Evolutionary conservation across 2,797 vertebrate genomes (phyloP).

Genomic region (Carduelis carduelis): DNA sequence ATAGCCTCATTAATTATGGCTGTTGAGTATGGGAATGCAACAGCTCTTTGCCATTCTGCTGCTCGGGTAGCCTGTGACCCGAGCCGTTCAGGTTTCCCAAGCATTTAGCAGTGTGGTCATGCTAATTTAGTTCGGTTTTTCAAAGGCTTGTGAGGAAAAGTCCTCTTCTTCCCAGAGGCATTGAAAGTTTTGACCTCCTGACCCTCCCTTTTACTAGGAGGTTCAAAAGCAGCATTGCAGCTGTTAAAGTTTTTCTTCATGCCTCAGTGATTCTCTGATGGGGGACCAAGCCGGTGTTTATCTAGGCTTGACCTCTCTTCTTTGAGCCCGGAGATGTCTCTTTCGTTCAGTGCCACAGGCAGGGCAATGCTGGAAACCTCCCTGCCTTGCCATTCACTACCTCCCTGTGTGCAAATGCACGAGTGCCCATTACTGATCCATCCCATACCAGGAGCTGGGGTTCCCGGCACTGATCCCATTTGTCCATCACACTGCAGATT

Average conservation of each 20-base stretch:
- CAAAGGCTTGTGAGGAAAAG: slow-evolving; percentile 50
- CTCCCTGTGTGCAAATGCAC: background rate
- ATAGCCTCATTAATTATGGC: background rate
- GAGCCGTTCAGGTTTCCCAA: slow-evolving; percentile 9
- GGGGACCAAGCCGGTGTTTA: slow-evolving; percentile 40
- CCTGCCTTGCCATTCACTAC: background rate
- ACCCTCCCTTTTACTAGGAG: slow-evolving; percentile 32
- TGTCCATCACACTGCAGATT: slow-evolving; percentile 32
- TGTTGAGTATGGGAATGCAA: slow-evolving; percentile 39
- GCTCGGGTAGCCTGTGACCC: slow-evolving; percentile 32
- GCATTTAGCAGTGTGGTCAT: slow-evolving; percentile 53
- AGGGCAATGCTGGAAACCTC: slow-evolving; percentile 1
- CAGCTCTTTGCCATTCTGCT: background rate
- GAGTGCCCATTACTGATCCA: background rate
- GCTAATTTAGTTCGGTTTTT: slow-evolving; percentile 59
- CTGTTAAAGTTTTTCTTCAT: slow-evolving; percentile 64
- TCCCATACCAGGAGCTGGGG: background rate
- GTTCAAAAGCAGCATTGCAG: slow-evolving; percentile 62
- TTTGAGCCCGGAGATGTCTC: background rate
- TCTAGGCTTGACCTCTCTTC: slow-evolving; percentile 49
- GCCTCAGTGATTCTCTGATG: slow-evolving; percentile 27
- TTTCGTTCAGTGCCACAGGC: background rate
- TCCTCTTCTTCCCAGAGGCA: slow-evolving; percentile 49
- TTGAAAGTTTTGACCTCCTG: slow-evolving; percentile 46
- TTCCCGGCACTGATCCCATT: slow-evolving; percentile 1